A percentile compares a stretch with the other conserved stretches of the same genome.
These are phyloP conservation scores for Leiothrix lutea DNA, from an alignment of 2,113 vertebrate species.

Conservation along the genomic window DNA sequence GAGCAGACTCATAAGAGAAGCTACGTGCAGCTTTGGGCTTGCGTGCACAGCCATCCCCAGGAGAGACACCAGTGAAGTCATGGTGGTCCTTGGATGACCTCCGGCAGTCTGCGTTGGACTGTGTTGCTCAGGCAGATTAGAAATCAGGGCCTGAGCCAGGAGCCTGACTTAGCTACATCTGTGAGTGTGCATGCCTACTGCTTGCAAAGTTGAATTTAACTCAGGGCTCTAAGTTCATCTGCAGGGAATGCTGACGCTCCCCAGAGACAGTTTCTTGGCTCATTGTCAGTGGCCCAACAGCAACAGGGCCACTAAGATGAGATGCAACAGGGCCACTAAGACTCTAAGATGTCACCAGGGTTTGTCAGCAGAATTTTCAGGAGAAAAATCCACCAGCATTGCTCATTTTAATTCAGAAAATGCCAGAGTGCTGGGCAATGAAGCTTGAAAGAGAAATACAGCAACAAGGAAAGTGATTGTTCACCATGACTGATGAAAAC, in stretches of 20 bases:
- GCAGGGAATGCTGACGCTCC: not conserved
- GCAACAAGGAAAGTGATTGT: not conserved
- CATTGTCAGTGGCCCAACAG: not conserved
- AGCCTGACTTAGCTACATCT: not conserved
- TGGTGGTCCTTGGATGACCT: constrained; percentile 1
- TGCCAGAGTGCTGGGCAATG: not conserved
- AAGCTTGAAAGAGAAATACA: not conserved
- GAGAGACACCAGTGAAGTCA: not conserved
- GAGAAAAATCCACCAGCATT: not conserved
- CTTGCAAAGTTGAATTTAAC: not conserved
- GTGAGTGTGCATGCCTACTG: not conserved
- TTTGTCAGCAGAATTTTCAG: constrained; percentile 18
- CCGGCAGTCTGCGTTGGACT: not conserved
- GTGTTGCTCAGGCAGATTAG: not conserved
- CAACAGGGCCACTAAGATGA: not conserved
- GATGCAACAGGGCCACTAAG: no score
- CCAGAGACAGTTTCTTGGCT: not conserved
- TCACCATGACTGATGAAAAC: not conserved
- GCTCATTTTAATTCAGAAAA: not conserved
- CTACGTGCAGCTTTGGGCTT: not conserved
- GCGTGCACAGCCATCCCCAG: not conserved
- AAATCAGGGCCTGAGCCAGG: not conserved
- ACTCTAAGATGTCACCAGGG: not conserved
- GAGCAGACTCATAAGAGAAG: not conserved
- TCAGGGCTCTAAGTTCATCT: not conserved